Percentiles rank a stretch among this genome's conserved stretches.
Conservation (phyloP, 2,888 invertebrate species). For the Cheilosia impressa region DNA sequence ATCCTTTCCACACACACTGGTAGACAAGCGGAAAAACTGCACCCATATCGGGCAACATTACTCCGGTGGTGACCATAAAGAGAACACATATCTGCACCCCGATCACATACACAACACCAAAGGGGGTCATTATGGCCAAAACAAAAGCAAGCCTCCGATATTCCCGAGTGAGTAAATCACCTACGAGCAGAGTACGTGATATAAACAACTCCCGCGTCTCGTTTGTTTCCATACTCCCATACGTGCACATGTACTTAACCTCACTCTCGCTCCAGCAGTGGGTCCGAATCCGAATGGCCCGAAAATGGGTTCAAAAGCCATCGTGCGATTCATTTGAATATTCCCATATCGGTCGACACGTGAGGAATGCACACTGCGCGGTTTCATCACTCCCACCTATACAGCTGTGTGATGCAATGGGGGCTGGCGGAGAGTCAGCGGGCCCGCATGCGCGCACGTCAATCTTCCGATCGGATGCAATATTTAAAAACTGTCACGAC, state of each 20-base stretch:
- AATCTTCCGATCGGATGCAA: constrained; percentile 67
- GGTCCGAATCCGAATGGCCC: constrained; percentile 48
- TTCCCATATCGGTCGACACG: constrained; percentile 57
- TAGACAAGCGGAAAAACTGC: constrained; percentile 45
- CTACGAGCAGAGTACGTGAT: constrained; percentile 70
- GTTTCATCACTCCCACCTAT: constrained; percentile 59
- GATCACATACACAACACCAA: constrained; percentile 67
- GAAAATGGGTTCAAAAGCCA: constrained; percentile 72
- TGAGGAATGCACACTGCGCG: constrained; percentile 27
- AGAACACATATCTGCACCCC: constrained; percentile 62
- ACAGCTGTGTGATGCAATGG: background rate
- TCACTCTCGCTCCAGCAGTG: constrained; percentile 54
- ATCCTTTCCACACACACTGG: constrained; percentile 55
- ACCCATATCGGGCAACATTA: constrained; percentile 70
- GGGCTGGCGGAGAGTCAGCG: background rate
- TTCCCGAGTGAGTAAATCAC: constrained; percentile 73
- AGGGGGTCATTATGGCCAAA: constrained; percentile 72
- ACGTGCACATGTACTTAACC: constrained; percentile 73
- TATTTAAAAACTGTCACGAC: constrained; percentile 75
- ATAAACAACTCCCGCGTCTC: constrained; percentile 69
- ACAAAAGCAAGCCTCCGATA: constrained; percentile 67
- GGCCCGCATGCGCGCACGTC: constrained; percentile 69
- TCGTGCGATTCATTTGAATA: constrained; percentile 71
- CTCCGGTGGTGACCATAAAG: constrained; percentile 69
- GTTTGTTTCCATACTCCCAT: constrained; percentile 23